These are phyloP conservation scores for Tetropium fuscum DNA, from an alignment of 2,888 invertebrate species.

Conservation along the genomic window DNA sequence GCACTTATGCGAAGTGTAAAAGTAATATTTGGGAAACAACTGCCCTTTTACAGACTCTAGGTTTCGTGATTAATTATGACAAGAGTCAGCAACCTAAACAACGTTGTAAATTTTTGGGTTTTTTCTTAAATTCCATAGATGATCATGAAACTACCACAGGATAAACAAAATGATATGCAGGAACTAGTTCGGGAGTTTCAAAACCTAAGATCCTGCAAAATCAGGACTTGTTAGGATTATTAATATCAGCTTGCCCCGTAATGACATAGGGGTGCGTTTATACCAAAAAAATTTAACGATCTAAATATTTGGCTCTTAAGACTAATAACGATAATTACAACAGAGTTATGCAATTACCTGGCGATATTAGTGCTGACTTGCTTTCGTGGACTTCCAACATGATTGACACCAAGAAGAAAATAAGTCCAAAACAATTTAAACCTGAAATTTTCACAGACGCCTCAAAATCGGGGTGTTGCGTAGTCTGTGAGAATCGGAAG, in stretches of 20 bases:
- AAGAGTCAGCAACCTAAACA: conserved; percentile 2
- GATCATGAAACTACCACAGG: not conserved
- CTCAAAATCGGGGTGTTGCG: conserved; percentile 45
- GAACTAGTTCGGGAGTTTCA: not conserved
- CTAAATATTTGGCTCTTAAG: conserved; percentile 19
- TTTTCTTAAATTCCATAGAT: not conserved
- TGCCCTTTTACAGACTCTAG: conserved; percentile 6
- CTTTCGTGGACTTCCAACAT: not conserved
- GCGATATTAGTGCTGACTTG: not conserved
- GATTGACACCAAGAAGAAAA: not conserved
- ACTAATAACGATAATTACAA: conserved; percentile 12
- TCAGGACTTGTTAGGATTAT: conserved; percentile 6
- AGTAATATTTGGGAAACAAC: conserved; percentile 2
- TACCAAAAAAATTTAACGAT: conserved; percentile 6
- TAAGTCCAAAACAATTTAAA: conserved; percentile 20
- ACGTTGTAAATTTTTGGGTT: conserved; percentile 9
- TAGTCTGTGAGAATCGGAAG: conserved; percentile 27
- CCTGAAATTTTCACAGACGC: conserved; percentile 47
- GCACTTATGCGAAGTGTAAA: conserved; percentile 5
- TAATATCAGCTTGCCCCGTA: conserved; percentile 16
- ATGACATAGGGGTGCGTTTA: conserved; percentile 9
- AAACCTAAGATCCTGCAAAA: conserved; percentile 1
- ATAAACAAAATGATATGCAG: not conserved
- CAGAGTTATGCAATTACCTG: conserved; percentile 4
- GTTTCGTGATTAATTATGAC: conserved; percentile 6